Percentiles rank a stretch among this genome's conserved stretches.
Conservation (phyloP, 2,888 invertebrate genomes). For the Drosophila kokeensis region DNA sequence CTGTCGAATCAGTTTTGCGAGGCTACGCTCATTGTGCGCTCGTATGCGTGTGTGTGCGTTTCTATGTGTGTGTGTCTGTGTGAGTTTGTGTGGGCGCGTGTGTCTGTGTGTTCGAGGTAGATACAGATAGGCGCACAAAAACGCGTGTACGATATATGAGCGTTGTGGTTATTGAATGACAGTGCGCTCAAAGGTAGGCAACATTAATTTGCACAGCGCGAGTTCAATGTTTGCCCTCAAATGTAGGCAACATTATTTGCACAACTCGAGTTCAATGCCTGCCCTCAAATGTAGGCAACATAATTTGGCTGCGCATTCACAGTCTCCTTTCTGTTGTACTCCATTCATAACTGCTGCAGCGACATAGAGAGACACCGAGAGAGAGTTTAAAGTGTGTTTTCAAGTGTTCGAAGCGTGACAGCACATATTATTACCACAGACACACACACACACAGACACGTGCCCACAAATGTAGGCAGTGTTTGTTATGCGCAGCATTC, state of each 20-base stretch:
- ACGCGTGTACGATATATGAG: conserved; percentile 33
- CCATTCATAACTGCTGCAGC: background rate
- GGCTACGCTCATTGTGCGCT: conserved; percentile 47
- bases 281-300: background rate
- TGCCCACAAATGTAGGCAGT: conserved; percentile 35
- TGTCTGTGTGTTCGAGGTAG: conserved; percentile 44
- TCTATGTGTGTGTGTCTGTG: conserved; percentile 7
- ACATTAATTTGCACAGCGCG: background rate
- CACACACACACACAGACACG: background rate
- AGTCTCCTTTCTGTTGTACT: background rate
- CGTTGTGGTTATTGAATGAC: conserved; percentile 43
- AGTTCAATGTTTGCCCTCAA: conserved; percentile 35
- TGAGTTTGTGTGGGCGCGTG: conserved; percentile 17
- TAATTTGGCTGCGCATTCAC: conserved; percentile 1
- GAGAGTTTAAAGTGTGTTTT: background rate
- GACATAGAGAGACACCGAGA: background rate
- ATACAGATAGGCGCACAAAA: conserved; percentile 42
- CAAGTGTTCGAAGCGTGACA: background rate
- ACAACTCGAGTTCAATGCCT: background rate
- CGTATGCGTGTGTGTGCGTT: conserved; percentile 17
- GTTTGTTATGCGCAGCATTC: conserved; percentile 17
- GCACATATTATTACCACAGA: background rate
- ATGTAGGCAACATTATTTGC: conserved; percentile 24
- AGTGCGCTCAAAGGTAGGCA: conserved; percentile 22
- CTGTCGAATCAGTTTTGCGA: conserved; percentile 55